These are phyloP conservation scores for Oxygymnocypris stewartii DNA, from an alignment of 2,113 vertebrate genomes.

Conservation along the genomic window DNA sequence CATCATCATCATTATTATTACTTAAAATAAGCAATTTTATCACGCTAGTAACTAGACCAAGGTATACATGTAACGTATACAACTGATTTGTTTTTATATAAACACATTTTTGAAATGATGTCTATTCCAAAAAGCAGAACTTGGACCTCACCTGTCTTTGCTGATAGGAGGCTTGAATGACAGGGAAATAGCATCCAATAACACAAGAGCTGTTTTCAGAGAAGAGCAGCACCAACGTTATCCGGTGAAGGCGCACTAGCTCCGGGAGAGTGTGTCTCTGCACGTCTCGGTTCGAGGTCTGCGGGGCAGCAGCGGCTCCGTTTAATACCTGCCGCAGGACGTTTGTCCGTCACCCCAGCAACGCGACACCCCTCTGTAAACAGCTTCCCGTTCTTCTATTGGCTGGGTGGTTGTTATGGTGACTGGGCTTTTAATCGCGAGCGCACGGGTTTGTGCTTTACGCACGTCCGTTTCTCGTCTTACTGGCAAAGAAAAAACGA, in stretches of 20 bases:
- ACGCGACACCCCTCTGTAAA: slow-evolving; percentile 85
- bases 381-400: slow-evolving; percentile 80
- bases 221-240: neutral
- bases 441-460: slow-evolving; percentile 15
- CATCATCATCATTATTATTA: neutral
- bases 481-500: neutral
- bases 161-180: neutral
- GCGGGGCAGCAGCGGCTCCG: slow-evolving; percentile 52
- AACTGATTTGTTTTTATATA: neutral
- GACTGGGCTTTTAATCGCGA: slow-evolving; percentile 67
- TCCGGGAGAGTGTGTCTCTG: slow-evolving; percentile 28
- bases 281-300: slow-evolving; percentile 52
- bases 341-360: slow-evolving; percentile 82
- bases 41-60: neutral
- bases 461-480: slow-evolving; percentile 55
- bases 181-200: slow-evolving; percentile 19
- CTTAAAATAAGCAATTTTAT: neutral
- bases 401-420: slow-evolving; percentile 81
- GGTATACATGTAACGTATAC: neutral
- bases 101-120: neutral
- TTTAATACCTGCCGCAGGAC: slow-evolving; percentile 89
- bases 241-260: neutral
- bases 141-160: slow-evolving; percentile 53
- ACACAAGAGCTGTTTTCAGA: neutral
- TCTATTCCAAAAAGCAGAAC: neutral